Base-by-base conservation (phyloP, 64 coral and sea anemone genomes). In the Dendrophyllia cribrosa region DNA sequence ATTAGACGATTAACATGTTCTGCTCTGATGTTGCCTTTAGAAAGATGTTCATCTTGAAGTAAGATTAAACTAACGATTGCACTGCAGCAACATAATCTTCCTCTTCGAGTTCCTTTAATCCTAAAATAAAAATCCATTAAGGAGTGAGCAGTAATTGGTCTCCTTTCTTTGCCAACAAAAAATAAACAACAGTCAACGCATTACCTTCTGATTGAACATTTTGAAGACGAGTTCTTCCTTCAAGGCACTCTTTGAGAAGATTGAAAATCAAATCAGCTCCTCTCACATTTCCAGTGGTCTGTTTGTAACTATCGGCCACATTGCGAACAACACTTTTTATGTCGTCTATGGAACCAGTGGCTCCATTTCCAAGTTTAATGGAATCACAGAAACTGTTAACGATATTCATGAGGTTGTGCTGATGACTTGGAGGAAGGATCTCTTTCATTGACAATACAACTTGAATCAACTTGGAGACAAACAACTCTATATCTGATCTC, bases 371-470 rank as follows among this genome's bases (percentile, higher is more conserved):
- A 10, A 23, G 16, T 66, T 48, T 9, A 50, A 21, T 67, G 45
- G 11, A 5, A 23, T 24, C 21, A 21, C 50, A 7, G 7, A 84
- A 51, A 19, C 15, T 84, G 43, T 51, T 48, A 14, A 84, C 19
- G 17, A 51, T 43, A 84, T 34, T 23, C 9, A n/a, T 14, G 3
- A 84, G 20, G 17, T 22, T n/a, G 26, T 50, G 9, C 46, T 84
- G 17, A 9, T 48, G 34, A 8, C 20, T 84, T 84, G 60, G 19
- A 46, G 17, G 7, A 5, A 84, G 61, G 43, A 51, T 22, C 47
- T 84, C 80, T 84, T 84, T 84, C 9, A 92, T 24, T 58, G 91
- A 86, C 25, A 78, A 51, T 7, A 93, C 0, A 44, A 87, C 46
- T 66, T 93, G 91, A 44, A 62, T 63, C 17, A 77, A 70, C 60